phyloP scores from a whole-genome alignment of 92 coral and sea anemone genomes.

The Porites cylindrica region DNA sequence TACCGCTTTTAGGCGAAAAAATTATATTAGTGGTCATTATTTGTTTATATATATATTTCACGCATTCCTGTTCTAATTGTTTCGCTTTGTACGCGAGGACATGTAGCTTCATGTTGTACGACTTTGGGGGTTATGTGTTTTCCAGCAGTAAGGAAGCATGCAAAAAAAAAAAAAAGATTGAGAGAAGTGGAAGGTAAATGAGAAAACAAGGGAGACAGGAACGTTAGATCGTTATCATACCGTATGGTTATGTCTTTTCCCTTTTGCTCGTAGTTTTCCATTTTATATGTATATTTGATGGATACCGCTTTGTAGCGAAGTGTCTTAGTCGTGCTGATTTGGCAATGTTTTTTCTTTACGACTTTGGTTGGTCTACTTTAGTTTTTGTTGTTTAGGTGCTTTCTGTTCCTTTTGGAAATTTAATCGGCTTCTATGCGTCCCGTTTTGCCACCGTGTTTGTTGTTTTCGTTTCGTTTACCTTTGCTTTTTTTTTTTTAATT shows the following conservation, averaged over 20 bases:
- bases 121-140: too few relatives aligned
- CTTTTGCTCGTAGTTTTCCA: not conserved
- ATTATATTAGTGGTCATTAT: too few relatives aligned
- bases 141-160: slow-evolving; percentile 17
- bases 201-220: not conserved
- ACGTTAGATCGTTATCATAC: not conserved
- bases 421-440: slow-evolving; percentile 3
- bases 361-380: too few relatives aligned
- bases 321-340: slow-evolving; percentile 6
- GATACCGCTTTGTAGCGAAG: slow-evolving; percentile 14
- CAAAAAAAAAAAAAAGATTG: slow-evolving; percentile 5
- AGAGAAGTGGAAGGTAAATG: slow-evolving; percentile 1
- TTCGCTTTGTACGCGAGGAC: too few relatives aligned
- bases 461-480: not conserved
- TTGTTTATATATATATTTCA: too few relatives aligned
- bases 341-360: not conserved
- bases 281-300: not conserved
- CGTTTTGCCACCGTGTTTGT: not conserved
- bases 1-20: not conserved
- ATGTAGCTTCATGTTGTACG: slow-evolving; percentile 15
- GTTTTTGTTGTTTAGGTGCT: not conserved
- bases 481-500: not conserved
- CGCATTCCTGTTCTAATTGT: too few relatives aligned
- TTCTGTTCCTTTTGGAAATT: not conserved
- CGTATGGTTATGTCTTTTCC: slow-evolving; percentile 3